Base-by-base conservation (phyloP, 1,140 invertebrate genomes). In the Nephotettix cincticeps region DNA sequence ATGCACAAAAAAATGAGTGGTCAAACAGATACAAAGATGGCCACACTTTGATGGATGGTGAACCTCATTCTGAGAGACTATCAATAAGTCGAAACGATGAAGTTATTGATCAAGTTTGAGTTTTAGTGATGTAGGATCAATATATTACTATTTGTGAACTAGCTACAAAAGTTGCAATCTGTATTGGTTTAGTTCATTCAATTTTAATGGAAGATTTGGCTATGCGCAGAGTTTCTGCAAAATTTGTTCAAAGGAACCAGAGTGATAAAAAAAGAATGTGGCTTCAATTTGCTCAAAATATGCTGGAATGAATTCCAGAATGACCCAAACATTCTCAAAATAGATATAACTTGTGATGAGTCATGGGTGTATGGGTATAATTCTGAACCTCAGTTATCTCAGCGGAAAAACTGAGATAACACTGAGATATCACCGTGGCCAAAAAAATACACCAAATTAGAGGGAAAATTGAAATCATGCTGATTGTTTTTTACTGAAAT, bases 71-170 rank as follows among this genome's bases (percentile, higher is more conserved):
- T 51, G 47, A n/a, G 21, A 51, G n/a, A 51, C 21, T n/a, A 51
- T 17, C 47, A 51, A 51, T n/a, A 51, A 51, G 47, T 51, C 21
- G n/a, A 51, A 51, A 51, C 19, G 4, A 51, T 21, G 21, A 17
- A 51, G 47, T 51, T 51, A 51, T 51, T n/a, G 47, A 51, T 51
- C 14, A 51, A 51, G 47, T 51, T 51, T n/a, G 21, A 17, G 21
- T 17, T 51, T 51, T 51, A 51, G 47, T 51, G 47, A 51, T 51
- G 47, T 6, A 51, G 47, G 47, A 51, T 51, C 47, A n/a, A 51
- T 21, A n/a, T 51, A 51, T 51, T 51, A 51, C 47, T 51, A n/a
- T 51, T 17, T n/a, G 3, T 51, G 4, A 51, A 51, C 47, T 51
- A 51, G 21, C 14, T 19, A 51, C 4, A n/a, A n/a, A 51, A 21